Conservation (phyloP, 2,888 invertebrate genomes). For the Dasypogon diadema region DNA sequence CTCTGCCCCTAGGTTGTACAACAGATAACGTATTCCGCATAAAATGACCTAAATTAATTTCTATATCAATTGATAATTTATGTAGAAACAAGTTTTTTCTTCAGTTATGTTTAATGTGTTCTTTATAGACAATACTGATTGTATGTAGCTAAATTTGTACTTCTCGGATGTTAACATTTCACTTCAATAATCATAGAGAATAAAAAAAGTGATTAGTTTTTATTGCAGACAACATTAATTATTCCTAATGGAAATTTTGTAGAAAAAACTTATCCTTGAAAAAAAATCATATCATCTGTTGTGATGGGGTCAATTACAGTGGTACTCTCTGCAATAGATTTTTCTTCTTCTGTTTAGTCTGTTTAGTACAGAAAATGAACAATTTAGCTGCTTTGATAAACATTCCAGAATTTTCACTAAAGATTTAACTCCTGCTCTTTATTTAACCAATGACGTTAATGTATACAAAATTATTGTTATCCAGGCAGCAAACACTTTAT, state of each 20-base stretch:
- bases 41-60: too few species aligned
- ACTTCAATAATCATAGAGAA: neutral
- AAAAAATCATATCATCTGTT: conserved; percentile 60
- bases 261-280: neutral
- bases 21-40: too few species aligned
- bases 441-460: conserved; percentile 79
- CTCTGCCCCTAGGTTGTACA: too few species aligned
- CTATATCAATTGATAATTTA: too few species aligned
- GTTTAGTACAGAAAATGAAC: conserved; percentile 63
- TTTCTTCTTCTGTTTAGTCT: conserved; percentile 57
- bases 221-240: neutral
- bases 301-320: conserved; percentile 64
- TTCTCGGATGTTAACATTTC: neutral
- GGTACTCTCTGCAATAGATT: conserved; percentile 61
- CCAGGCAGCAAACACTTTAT: conserved; percentile 77
- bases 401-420: conserved; percentile 71
- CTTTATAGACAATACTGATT: neutral
- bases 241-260: neutral
- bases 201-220: neutral
- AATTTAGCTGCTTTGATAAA: conserved; percentile 62
- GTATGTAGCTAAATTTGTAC: too few species aligned
- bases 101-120: too few species aligned
- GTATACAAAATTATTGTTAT: conserved; percentile 79
- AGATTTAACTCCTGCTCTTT: conserved; percentile 75
- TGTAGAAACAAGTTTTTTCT: too few species aligned